Conservation (phyloP, 2,797 vertebrate genomes). For the Pangasius sanitwongsei region DNA sequence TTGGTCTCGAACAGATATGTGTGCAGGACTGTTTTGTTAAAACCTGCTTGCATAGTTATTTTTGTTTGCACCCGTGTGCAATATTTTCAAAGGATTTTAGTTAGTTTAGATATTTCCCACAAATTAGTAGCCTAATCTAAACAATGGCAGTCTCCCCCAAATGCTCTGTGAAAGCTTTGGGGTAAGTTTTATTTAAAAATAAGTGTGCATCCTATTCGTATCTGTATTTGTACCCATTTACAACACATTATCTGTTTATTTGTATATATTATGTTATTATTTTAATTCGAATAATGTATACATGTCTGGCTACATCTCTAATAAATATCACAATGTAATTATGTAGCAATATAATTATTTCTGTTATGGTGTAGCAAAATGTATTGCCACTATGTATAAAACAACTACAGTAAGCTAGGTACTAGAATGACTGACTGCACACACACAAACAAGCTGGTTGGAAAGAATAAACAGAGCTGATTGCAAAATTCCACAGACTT, state of each 20-base stretch:
- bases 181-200: constrained; percentile 1
- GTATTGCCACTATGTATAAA: background rate
- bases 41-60: too few species aligned
- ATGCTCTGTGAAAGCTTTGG: background rate
- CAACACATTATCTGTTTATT: background rate
- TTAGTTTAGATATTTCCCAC: background rate
- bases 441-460: background rate
- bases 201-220: background rate
- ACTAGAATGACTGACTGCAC: background rate
- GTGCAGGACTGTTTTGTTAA: background rate
- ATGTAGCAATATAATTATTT: background rate
- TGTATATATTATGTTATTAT: background rate
- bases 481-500: background rate
- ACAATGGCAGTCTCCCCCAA: background rate
- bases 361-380: background rate
- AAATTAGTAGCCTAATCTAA: background rate
- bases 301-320: background rate
- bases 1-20: background rate
- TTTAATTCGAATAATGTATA: background rate
- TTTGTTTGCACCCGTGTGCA: background rate
- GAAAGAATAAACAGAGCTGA: background rate
- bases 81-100: background rate
- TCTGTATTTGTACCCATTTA: background rate
- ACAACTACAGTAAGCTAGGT: background rate
- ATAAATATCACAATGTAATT: background rate